Evolutionary conservation across 2,113 vertebrate species (phyloP).

Genomic region (Ranitomeya imitator): DNA sequence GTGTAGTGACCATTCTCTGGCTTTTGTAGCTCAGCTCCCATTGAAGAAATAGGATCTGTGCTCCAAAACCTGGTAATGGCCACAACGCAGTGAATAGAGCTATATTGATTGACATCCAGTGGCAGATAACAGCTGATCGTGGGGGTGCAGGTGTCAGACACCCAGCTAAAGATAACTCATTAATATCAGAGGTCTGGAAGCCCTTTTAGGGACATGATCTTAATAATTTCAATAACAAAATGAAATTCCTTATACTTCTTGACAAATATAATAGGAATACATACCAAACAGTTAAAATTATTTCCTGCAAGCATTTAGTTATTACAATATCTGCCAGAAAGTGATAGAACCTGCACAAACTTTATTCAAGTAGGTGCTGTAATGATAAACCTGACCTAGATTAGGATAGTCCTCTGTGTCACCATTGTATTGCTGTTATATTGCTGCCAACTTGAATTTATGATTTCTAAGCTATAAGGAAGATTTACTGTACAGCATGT

Average conservation of each 20-base stretch:
- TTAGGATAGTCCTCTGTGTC: neutral
- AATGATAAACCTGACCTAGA: neutral
- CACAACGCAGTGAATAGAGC: no score
- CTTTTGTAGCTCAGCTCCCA: no score
- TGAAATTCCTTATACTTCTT: neutral
- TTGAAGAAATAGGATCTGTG: no score
- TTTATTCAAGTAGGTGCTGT: neutral
- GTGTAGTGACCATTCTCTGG: no score
- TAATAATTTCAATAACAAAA: neutral
- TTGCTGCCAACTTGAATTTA: neutral
- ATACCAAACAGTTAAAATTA: neutral
- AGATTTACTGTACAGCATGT: neutral
- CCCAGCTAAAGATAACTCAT: no score
- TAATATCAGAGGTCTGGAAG: no score
- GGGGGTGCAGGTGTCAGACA: no score
- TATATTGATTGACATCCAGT: no score
- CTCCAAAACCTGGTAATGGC: no score
- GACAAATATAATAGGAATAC: no score
- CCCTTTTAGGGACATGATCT: neutral
- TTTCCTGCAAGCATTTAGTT: neutral
- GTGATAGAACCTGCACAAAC: neutral
- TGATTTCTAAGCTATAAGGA: neutral
- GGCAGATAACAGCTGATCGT: no score
- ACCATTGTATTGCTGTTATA: neutral
- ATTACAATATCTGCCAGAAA: neutral